Percentiles rank a stretch among this genome's conserved stretches.
Conservation (phyloP, 2,888 invertebrate genomes). For the Pocota personata region DNA sequence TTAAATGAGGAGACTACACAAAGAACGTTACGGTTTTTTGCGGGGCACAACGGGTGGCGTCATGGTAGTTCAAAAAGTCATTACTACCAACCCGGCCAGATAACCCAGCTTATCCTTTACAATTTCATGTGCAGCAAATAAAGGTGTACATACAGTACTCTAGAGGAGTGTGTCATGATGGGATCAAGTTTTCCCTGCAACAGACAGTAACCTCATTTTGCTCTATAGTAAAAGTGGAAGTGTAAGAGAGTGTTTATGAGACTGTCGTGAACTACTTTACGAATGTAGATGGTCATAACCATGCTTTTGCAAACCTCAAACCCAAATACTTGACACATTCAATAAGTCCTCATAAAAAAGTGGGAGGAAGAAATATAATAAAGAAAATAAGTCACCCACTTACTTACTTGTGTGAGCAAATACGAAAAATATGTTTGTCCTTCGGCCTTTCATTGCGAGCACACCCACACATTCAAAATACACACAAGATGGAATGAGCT, state of each 20-base stretch:
- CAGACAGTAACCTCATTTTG: constrained; percentile 55
- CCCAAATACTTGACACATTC: constrained; percentile 23
- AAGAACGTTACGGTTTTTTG: not conserved
- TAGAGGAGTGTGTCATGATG: not conserved
- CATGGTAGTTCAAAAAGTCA: constrained; percentile 45
- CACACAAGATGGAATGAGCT: not conserved
- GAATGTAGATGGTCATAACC: constrained; percentile 15
- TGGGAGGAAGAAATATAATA: not conserved
- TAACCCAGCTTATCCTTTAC: constrained; percentile 36
- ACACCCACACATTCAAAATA: not conserved
- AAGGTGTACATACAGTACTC: constrained; percentile 4
- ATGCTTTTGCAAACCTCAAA: constrained; percentile 6
- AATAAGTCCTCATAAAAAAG: constrained; percentile 18
- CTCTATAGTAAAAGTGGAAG: not conserved
- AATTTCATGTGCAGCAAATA: constrained; percentile 42
- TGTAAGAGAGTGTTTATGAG: constrained; percentile 19
- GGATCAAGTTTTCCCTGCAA: constrained; percentile 28
- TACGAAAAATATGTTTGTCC: constrained; percentile 8
- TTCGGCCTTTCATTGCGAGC: constrained; percentile 9
- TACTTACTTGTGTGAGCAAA: constrained; percentile 25
- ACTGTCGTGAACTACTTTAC: constrained; percentile 15
- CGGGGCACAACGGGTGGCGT: not conserved
- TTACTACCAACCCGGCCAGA: constrained; percentile 24
- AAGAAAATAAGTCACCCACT: constrained; percentile 19
- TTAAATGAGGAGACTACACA: constrained; percentile 50